phyloP scores from a whole-genome alignment of 2,113 vertebrate genomes.

The Oophaga pumilio region DNA sequence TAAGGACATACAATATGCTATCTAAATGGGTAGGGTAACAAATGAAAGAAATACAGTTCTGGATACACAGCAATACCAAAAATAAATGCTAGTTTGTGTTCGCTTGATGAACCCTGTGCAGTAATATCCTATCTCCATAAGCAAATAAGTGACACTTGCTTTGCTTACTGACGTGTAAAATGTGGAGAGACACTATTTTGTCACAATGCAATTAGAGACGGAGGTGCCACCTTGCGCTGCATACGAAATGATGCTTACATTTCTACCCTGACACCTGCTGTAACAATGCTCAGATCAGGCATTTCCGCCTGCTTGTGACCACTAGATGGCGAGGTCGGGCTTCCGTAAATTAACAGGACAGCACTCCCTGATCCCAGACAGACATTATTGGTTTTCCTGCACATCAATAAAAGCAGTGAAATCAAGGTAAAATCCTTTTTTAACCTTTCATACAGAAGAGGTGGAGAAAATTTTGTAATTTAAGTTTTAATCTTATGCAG shows the following conservation, averaged over 20 bases:
- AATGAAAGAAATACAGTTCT: too few relatives aligned
- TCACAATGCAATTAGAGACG: not conserved
- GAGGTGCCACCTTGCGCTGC: conserved; percentile 10
- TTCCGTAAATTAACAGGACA: not conserved
- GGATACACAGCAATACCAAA: not conserved
- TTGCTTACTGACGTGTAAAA: conserved; percentile 18
- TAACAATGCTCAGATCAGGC: not conserved
- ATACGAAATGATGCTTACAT: not conserved
- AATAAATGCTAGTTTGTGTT: not conserved
- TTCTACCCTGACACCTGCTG: not conserved
- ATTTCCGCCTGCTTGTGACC: not conserved
- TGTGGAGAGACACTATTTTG: conserved; percentile 8
- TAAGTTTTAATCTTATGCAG: not conserved
- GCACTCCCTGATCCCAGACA: not conserved
- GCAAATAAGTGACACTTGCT: conserved; percentile 26
- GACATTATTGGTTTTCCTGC: not conserved
- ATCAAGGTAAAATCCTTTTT: not conserved
- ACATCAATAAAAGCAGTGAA: not conserved
- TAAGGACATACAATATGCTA: too few relatives aligned
- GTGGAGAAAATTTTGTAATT: not conserved
- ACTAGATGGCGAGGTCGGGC: conserved; percentile 48
- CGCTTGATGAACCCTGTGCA: not conserved
- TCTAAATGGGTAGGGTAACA: too few relatives aligned
- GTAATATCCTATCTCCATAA: not conserved
- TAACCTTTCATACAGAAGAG: too few relatives aligned